A percentile compares a stretch with the other conserved stretches of the same genome.
Conservation (phyloP, 2,113 vertebrate species). For the Ovis canadensis region DNA sequence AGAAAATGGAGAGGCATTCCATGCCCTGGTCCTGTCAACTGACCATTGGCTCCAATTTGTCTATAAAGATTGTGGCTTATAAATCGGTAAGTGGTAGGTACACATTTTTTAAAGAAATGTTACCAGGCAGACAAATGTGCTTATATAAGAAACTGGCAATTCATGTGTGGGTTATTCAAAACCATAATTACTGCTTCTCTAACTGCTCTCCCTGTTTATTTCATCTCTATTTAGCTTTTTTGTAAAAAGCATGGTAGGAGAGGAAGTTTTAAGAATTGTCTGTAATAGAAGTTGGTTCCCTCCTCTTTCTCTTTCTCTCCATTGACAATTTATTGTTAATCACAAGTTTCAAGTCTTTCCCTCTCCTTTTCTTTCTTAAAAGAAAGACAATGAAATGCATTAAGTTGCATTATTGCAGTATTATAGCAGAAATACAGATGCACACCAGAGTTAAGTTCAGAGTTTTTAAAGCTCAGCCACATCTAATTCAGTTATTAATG, state of each 20-base stretch:
- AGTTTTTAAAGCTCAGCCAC: slow-evolving; percentile 23
- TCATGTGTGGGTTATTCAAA: not conserved
- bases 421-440: not conserved
- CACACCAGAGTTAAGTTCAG: not conserved
- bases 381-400: not conserved
- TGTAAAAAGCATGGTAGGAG: slow-evolving; percentile 2
- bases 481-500: not conserved
- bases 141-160: slow-evolving; percentile 32
- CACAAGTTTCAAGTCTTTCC: not conserved
- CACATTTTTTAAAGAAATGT: slow-evolving; percentile 33
- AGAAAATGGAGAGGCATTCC: slow-evolving; percentile 85
- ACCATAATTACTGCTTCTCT: slow-evolving; percentile 18
- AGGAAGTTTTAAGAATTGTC: slow-evolving; percentile 30
- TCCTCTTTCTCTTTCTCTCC: not conserved
- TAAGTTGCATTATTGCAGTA: not conserved
- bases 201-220: slow-evolving; percentile 26
- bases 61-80: slow-evolving; percentile 93
- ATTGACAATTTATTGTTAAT: not conserved
- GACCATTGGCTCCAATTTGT: slow-evolving; percentile 90
- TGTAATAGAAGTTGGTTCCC: not conserved
- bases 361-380: not conserved
- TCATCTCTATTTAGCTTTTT: slow-evolving; percentile 35
- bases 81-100: slow-evolving; percentile 88
- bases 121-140: not conserved
- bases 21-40: slow-evolving; percentile 90